These are phyloP conservation scores for Drosophila neocordata DNA, from an alignment of 1,140 invertebrate genomes.

Conservation along the genomic window DNA sequence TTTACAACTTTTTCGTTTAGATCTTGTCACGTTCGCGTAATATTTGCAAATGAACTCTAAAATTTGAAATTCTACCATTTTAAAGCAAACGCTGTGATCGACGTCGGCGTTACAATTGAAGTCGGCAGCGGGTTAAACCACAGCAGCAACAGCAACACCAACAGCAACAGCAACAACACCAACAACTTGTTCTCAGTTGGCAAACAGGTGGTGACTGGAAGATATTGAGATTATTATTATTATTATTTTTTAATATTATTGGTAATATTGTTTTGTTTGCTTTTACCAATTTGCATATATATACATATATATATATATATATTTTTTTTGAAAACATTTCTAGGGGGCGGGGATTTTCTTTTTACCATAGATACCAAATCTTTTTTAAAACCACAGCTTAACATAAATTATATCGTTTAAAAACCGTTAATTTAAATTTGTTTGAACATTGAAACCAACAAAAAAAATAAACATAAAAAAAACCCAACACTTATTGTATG, in stretches of 20 bases:
- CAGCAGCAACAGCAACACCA: neutral
- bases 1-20: conserved; percentile 54
- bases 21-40: conserved; percentile 55
- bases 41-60: conserved; percentile 63
- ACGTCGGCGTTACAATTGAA: conserved; percentile 14
- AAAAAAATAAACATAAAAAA: too few species aligned
- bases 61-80: conserved; percentile 70
- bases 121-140: conserved; percentile 14
- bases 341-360: neutral
- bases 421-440: neutral
- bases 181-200: conserved; percentile 13
- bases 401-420: neutral
- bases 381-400: neutral
- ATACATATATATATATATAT: too few species aligned
- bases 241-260: neutral
- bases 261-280: conserved; percentile 4
- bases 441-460: neutral
- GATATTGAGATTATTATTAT: conserved; percentile 3
- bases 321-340: neutral
- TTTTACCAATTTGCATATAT: conserved; percentile 7
- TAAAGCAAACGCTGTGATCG: conserved; percentile 42
- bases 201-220: conserved; percentile 10
- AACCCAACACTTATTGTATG: neutral
- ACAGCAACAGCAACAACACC: neutral
- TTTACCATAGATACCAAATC: neutral